Percentiles rank a stretch among this genome's conserved stretches.
phyloP scores from a whole-genome alignment of 2,113 vertebrate species.

The Alces alces region DNA sequence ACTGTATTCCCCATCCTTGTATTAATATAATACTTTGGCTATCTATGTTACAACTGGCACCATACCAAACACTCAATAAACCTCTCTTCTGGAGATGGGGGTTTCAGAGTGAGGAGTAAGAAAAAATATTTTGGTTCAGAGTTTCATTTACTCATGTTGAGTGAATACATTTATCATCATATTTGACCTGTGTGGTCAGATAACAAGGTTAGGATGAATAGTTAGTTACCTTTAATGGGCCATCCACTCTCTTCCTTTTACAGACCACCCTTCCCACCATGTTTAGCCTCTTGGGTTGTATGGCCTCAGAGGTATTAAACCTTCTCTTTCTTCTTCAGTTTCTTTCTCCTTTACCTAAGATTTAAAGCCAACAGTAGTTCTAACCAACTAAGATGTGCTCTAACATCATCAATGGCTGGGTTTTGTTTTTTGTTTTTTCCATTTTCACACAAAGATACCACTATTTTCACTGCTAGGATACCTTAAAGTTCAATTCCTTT shows the following conservation, averaged over 20 bases:
- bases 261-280: background rate
- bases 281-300: background rate
- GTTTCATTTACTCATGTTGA: background rate
- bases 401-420: background rate
- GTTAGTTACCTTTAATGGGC: accelerated
- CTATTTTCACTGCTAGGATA: background rate
- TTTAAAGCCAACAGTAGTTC: background rate
- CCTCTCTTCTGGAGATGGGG: background rate
- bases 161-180: background rate
- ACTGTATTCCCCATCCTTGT: background rate
- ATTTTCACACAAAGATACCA: background rate
- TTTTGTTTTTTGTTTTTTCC: background rate
- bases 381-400: constrained; percentile 7
- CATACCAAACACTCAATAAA: background rate
- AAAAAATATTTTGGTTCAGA: background rate
- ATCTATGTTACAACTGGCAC: background rate
- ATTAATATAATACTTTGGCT: background rate
- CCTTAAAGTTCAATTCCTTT: background rate
- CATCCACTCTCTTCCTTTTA: background rate
- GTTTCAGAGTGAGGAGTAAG: background rate
- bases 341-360: constrained; percentile 71
- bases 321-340: constrained; percentile 13
- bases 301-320: background rate
- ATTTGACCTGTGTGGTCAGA: background rate
- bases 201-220: background rate